Percentiles rank a stretch among this genome's conserved stretches.
These are phyloP conservation scores for Myripristis jacobus DNA, from an alignment of 2,797 vertebrate species.

Conservation along the genomic window DNA sequence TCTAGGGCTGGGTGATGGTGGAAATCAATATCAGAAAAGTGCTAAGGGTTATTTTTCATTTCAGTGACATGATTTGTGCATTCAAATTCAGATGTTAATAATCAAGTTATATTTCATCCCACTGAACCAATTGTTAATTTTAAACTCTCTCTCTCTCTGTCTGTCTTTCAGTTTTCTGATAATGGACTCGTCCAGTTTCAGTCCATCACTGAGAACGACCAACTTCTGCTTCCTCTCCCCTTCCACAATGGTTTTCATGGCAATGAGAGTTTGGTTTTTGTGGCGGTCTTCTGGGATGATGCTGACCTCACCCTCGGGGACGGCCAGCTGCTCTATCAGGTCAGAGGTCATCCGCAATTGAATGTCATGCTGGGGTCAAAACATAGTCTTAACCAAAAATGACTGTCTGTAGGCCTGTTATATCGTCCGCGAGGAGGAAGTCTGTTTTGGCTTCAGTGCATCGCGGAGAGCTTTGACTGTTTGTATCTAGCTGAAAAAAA, in stretches of 20 bases:
- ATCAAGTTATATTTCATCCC: too few relatives aligned
- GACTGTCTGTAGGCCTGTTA: neutral
- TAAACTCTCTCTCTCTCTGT: slow-evolving; percentile 12
- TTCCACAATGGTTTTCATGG: slow-evolving; percentile 76
- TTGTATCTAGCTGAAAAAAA: neutral
- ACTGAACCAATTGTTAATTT: too few relatives aligned
- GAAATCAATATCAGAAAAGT: too few relatives aligned
- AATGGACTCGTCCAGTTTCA: slow-evolving; percentile 88
- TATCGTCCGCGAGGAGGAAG: neutral
- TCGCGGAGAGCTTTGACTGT: neutral
- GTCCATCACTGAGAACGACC: slow-evolving; percentile 79
- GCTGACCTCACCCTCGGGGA: slow-evolving; percentile 83
- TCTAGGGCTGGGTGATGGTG: too few relatives aligned
- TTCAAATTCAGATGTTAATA: too few relatives aligned
- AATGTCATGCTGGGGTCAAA: neutral
- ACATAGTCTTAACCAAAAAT: neutral
- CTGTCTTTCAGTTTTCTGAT: slow-evolving; percentile 85
- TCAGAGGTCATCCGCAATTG: slow-evolving; percentile 42
- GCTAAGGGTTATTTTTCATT: too few relatives aligned
- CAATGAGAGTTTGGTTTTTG: slow-evolving; percentile 75
- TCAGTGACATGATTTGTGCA: too few relatives aligned
- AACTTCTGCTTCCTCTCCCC: slow-evolving; percentile 82
- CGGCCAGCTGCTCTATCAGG: slow-evolving; percentile 84
- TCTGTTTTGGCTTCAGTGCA: neutral
- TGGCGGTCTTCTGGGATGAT: slow-evolving; percentile 89